Conservation (phyloP, 2,797 vertebrate species). For the Lateolabrax maculatus region DNA sequence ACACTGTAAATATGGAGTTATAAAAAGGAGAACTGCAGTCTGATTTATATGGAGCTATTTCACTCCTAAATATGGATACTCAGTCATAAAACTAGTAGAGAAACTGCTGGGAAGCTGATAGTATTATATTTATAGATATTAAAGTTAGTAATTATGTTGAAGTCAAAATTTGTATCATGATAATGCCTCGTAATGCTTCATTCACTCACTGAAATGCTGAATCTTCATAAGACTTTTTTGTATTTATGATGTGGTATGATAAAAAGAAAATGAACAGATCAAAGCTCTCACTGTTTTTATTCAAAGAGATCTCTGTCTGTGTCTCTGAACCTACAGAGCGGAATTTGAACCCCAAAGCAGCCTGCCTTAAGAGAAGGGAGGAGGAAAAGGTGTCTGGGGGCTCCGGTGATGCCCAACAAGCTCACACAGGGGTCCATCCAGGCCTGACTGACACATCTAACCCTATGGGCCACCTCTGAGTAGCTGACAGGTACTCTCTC, state of each 20-base stretch:
- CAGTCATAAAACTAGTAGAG: not conserved
- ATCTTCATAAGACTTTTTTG: not conserved
- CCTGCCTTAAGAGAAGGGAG: constrained; percentile 99
- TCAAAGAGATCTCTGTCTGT: not conserved
- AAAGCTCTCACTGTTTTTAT: not conserved
- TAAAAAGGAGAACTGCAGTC: constrained; percentile 9
- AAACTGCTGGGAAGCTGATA: not conserved
- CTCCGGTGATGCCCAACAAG: constrained; percentile 91
- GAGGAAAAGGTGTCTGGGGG: constrained; percentile 96
- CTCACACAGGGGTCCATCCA: constrained; percentile 92
- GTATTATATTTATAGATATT: constrained; percentile 11
- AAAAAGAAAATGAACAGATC: not conserved
- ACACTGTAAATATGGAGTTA: not conserved
- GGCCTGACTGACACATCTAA: constrained; percentile 96
- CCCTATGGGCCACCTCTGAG: constrained; percentile 99
- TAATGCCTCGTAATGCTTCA: not conserved
- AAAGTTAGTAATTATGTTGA: not conserved
- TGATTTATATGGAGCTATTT: constrained; percentile 19
- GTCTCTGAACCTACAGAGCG: constrained; percentile 86
- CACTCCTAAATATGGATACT: constrained; percentile 13
- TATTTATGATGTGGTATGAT: not conserved
- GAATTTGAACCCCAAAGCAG: constrained; percentile 99
- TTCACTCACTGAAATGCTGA: constrained; percentile 1
- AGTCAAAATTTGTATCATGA: not conserved
- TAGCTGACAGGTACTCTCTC: constrained; percentile 82